Percentiles rank a stretch among this genome's conserved stretches.
phyloP scores from a whole-genome alignment of 1,140 invertebrate genomes.

The Aphelinus certus region DNA sequence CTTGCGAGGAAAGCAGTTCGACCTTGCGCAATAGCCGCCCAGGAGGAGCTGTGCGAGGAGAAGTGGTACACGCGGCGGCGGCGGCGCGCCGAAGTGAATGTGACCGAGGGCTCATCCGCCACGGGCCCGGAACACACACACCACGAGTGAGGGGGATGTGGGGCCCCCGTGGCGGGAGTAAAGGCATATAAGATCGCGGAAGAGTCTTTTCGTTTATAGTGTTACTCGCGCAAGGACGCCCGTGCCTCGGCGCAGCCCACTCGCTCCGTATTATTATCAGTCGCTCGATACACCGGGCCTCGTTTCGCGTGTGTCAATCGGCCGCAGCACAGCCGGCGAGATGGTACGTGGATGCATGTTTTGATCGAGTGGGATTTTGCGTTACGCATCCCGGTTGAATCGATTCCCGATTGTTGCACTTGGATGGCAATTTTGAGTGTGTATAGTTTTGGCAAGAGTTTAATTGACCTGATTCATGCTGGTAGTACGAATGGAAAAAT shows the following conservation, averaged over 20 bases:
- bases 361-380: too few species aligned
- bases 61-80: constrained; percentile 35
- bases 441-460: too few species aligned
- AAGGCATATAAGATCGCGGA: constrained; percentile 62
- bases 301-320: too few species aligned
- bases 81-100: constrained; percentile 46
- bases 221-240: constrained; percentile 49
- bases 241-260: constrained; percentile 35
- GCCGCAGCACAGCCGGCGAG: neutral
- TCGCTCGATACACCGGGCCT: too few species aligned
- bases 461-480: too few species aligned
- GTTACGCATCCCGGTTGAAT: too few species aligned
- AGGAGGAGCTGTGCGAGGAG: constrained; percentile 42
- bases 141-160: constrained; percentile 22
- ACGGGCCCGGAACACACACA: neutral
- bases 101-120: constrained; percentile 26
- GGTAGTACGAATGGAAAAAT: too few species aligned
- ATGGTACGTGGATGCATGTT: constrained; percentile 1
- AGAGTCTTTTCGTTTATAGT: constrained; percentile 57
- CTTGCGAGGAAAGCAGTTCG: constrained; percentile 48
- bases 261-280: too few species aligned
- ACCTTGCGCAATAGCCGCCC: constrained; percentile 46
- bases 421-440: too few species aligned
- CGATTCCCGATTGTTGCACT: too few species aligned
- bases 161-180: constrained; percentile 49